These are phyloP conservation scores for Xiphydria camelus DNA, from an alignment of 2,888 invertebrate species.

Conservation along the genomic window DNA sequence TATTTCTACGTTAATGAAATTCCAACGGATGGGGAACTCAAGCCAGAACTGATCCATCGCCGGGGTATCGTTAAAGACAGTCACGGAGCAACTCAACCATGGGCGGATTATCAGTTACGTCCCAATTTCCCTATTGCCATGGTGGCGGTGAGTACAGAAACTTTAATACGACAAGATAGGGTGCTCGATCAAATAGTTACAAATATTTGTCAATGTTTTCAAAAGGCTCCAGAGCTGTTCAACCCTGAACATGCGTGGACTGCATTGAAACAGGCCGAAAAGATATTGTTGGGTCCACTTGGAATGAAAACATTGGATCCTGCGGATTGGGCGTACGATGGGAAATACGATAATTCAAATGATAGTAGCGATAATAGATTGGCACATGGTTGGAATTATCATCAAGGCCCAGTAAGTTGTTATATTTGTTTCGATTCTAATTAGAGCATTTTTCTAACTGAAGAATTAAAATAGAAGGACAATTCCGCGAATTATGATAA, in stretches of 20 bases:
- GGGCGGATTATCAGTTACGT: constrained; percentile 94
- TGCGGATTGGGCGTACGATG: constrained; percentile 92
- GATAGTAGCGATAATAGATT: constrained; percentile 79
- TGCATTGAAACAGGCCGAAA: constrained; percentile 77
- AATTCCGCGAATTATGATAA: neutral
- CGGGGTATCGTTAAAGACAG: constrained; percentile 93
- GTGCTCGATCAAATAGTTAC: too few species aligned
- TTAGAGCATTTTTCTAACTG: too few species aligned
- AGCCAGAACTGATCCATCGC: constrained; percentile 75
- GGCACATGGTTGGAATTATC: constrained; percentile 97
- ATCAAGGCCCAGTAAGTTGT: constrained; percentile 88
- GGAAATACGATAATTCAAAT: constrained; percentile 91
- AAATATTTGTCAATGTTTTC: constrained; percentile 4
- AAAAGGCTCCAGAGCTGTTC: constrained; percentile 88
- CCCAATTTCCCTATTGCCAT: constrained; percentile 94
- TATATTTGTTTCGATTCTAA: neutral
- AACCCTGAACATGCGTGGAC: constrained; percentile 82
- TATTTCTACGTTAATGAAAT: constrained; percentile 78
- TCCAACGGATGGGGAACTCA: constrained; percentile 63
- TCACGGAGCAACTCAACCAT: constrained; percentile 74
- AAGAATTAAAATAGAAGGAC: neutral
- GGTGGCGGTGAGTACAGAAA: constrained; percentile 74
- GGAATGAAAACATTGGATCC: constrained; percentile 97
- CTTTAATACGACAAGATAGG: too few species aligned
- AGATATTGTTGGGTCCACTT: constrained; percentile 83